Conservation (phyloP, 2,888 invertebrate species). For the Sarcophaga subvicina region DNA sequence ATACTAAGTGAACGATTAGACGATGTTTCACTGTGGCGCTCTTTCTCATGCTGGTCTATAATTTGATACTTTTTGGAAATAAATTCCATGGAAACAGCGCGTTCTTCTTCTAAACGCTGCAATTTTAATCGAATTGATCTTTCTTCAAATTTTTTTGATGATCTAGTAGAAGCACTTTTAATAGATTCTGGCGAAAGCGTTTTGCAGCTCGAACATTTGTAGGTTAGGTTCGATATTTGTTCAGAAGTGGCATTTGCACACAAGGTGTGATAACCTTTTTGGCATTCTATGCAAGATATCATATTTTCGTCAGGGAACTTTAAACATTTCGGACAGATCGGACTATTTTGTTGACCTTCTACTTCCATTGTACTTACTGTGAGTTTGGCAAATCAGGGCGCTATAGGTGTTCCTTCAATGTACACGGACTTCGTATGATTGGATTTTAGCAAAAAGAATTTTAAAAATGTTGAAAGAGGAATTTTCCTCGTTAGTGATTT, state of each 20-base stretch:
- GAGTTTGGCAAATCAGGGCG: too few relatives aligned
- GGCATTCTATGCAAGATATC: background rate
- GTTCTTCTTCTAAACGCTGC: constrained; percentile 10
- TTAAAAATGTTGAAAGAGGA: too few relatives aligned
- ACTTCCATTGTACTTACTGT: too few relatives aligned
- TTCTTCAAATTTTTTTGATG: background rate
- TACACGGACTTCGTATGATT: too few relatives aligned
- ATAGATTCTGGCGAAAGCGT: background rate
- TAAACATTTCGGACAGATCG: background rate
- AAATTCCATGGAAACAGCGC: constrained; percentile 26
- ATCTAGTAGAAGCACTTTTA: background rate
- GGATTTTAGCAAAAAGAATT: too few relatives aligned
- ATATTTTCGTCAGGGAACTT: constrained; percentile 4
- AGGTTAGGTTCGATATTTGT: background rate
- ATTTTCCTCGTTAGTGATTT: too few relatives aligned
- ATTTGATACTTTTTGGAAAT: background rate
- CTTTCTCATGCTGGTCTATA: background rate
- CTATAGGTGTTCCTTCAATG: too few relatives aligned
- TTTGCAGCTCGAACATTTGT: too few relatives aligned
- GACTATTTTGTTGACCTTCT: background rate
- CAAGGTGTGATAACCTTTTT: background rate
- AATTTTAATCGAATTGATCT: background rate
- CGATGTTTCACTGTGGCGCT: background rate
- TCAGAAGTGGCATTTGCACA: background rate
- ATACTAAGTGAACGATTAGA: background rate